These are phyloP conservation scores for Bombycilla garrulus DNA, from an alignment of 2,113 vertebrate species.

Conservation along the genomic window DNA sequence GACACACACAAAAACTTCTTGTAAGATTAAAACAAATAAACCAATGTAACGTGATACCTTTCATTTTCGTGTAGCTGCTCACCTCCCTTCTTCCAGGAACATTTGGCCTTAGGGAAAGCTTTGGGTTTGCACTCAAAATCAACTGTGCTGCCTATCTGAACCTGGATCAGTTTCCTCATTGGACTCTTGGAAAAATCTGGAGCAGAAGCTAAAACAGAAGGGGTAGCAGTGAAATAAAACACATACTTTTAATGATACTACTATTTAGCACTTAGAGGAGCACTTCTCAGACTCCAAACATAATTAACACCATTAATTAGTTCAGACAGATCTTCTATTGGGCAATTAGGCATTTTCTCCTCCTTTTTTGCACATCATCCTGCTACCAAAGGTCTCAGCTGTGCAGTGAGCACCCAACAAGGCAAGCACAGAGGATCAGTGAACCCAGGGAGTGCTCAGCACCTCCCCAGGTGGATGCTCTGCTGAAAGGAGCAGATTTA, in stretches of 20 bases:
- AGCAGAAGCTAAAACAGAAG: constrained; percentile 82
- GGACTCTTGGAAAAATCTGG: constrained; percentile 89
- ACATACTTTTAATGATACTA: not conserved
- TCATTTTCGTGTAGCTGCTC: constrained; percentile 81
- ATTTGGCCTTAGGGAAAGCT: constrained; percentile 87
- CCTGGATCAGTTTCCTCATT: constrained; percentile 84
- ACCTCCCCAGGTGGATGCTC: not conserved
- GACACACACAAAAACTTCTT: not conserved
- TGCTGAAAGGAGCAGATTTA: not conserved
- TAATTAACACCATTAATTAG: not conserved
- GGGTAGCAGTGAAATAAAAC: not conserved
- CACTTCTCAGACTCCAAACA: not conserved
- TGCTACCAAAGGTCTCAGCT: not conserved
- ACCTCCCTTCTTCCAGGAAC: constrained; percentile 89
- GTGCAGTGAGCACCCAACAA: not conserved
- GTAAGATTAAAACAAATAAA: not conserved
- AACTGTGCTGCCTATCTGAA: constrained; percentile 86
- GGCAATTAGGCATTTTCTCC: not conserved
- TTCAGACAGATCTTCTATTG: not conserved
- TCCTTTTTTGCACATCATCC: not conserved
- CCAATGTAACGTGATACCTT: constrained; percentile 77
- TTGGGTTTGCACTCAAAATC: constrained; percentile 89
- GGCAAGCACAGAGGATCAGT: not conserved
- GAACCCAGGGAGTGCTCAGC: fast-evolving
- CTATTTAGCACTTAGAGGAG: not conserved